Conservation (phyloP, 2,797 vertebrate genomes). For the Sebastes ruberrimus region DNA sequence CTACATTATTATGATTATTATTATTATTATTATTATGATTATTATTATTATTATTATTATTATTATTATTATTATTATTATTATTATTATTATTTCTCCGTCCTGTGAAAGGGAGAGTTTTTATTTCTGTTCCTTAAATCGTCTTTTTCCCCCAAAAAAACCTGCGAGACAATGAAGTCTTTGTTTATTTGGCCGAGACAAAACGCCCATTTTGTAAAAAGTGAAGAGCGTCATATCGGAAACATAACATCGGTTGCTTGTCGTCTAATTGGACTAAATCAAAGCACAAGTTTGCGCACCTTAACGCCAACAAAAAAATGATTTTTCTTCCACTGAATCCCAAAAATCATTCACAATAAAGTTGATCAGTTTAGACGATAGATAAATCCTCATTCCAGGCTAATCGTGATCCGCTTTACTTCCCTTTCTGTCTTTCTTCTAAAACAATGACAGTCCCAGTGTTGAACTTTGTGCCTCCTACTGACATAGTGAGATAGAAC, state of each 20-base stretch:
- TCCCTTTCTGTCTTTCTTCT: conserved; percentile 1
- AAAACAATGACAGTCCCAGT: conserved; percentile 14
- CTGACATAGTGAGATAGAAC: conserved; percentile 46
- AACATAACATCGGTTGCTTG: background rate
- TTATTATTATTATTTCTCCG: conserved; percentile 1
- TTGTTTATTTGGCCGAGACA: conserved; percentile 5
- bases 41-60: background rate
- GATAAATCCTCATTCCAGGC: background rate
- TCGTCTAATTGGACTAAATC: conserved; percentile 36
- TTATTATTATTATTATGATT: background rate
- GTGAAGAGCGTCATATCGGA: background rate
- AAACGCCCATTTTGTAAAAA: background rate
- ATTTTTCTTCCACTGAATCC: background rate
- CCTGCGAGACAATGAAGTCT: background rate
- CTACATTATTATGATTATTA: background rate
- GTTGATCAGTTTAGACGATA: background rate
- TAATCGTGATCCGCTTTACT: background rate
- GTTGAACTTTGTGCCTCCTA: conserved; percentile 58
- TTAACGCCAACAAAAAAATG: background rate
- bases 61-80: background rate
- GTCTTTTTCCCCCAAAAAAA: background rate
- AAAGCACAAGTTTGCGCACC: conserved; percentile 59
- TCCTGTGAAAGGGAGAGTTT: background rate
- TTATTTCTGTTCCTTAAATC: conserved; percentile 1
- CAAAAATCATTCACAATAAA: background rate